phyloP scores from a whole-genome alignment of 2,113 vertebrate genomes.

The Cephalopholis sonnerati region DNA sequence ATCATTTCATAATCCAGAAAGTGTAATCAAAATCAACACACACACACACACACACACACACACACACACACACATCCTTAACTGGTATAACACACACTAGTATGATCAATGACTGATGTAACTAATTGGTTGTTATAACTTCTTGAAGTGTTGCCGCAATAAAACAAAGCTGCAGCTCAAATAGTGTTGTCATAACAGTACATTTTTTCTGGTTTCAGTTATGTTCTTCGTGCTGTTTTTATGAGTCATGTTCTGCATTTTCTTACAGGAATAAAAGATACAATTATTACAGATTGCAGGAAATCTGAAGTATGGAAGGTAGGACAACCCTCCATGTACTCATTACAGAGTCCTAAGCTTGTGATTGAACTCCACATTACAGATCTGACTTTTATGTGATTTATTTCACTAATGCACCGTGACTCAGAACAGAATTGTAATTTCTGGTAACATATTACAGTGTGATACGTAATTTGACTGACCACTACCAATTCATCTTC shows the following conservation, averaged over 20 bases:
- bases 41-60: no score
- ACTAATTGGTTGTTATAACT: background rate
- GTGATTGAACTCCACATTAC: background rate
- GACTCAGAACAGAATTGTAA: background rate
- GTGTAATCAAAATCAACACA: no score
- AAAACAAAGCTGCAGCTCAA: background rate
- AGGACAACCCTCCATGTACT: slow-evolving; percentile 1
- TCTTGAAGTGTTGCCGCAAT: no score
- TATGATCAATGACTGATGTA: no score
- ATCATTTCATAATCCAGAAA: background rate
- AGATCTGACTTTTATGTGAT: background rate
- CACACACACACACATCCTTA: no score
- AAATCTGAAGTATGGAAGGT: slow-evolving; percentile 87
- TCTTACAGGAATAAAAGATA: slow-evolving; percentile 81
- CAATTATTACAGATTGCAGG: slow-evolving; percentile 82
- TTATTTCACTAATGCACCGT: background rate
- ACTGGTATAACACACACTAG: no score
- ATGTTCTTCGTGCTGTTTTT: background rate
- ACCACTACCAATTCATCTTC: background rate
- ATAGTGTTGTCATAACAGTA: background rate
- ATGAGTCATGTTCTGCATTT: slow-evolving; percentile 15
- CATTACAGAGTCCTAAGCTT: background rate
- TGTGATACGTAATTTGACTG: background rate
- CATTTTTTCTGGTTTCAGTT: background rate
- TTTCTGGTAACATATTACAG: background rate